These are phyloP conservation scores for Synergus umbraculus DNA, from an alignment of 2,888 invertebrate genomes.

Conservation along the genomic window DNA sequence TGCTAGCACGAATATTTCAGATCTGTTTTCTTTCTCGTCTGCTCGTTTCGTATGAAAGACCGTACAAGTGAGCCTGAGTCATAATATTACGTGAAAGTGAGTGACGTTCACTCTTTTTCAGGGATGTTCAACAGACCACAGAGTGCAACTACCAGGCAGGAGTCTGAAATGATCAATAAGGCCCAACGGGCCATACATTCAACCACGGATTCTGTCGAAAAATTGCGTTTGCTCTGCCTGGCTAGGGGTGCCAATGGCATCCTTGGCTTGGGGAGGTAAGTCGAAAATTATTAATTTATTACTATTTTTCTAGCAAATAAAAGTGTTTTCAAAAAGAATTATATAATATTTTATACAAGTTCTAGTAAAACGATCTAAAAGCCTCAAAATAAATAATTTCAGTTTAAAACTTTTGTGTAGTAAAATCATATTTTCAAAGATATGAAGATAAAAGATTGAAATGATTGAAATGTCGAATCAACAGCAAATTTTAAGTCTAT, in stretches of 20 bases:
- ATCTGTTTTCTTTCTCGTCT: background rate
- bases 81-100: constrained; percentile 14
- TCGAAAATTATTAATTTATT: constrained; percentile 21
- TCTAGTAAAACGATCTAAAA: no score
- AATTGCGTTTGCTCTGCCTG: constrained; percentile 89
- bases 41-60: background rate
- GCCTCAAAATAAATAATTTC: no score
- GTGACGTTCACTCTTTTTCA: constrained; percentile 59
- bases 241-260: constrained; percentile 93
- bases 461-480: background rate
- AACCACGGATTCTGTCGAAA: constrained; percentile 89
- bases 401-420: no score
- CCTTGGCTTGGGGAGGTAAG: constrained; percentile 90
- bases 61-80: background rate
- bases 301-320: background rate
- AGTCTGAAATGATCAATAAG: constrained; percentile 88
- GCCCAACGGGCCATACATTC: constrained; percentile 83
- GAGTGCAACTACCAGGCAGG: constrained; percentile 87
- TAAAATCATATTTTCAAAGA: no score
- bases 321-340: no score
- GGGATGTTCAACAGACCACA: constrained; percentile 83
- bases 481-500: background rate
- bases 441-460: no score
- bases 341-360: no score
- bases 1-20: background rate